phyloP scores from a whole-genome alignment of 2,113 vertebrate species.

The Zosterops lateralis region DNA sequence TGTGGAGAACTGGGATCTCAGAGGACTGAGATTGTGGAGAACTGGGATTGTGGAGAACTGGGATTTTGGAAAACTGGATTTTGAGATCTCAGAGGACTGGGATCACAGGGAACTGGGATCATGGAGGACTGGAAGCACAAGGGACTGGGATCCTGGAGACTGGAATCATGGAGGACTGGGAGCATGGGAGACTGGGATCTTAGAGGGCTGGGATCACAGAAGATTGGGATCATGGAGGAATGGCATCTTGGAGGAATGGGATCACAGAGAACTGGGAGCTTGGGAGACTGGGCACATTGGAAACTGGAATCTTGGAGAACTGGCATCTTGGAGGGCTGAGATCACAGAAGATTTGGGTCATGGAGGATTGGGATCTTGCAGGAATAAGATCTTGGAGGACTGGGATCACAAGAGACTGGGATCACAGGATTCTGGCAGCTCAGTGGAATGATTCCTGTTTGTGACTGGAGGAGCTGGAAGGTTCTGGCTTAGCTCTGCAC shows the following conservation, averaged over 20 bases:
- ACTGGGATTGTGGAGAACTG: neutral
- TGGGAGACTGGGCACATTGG: too few species aligned
- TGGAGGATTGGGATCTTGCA: neutral
- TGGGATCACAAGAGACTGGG: neutral
- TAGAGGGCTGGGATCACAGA: neutral
- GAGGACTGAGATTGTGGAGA: accelerated
- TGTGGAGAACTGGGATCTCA: too few species aligned
- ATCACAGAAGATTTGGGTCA: accelerated
- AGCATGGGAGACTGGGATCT: accelerated
- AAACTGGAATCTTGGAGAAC: too few species aligned
- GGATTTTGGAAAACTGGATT: neutral
- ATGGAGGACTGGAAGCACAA: accelerated
- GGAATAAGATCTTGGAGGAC: neutral
- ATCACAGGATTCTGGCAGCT: accelerated
- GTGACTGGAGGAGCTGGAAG: neutral
- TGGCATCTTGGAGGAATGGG: too few species aligned
- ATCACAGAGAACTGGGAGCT: too few species aligned
- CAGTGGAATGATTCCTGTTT: accelerated
- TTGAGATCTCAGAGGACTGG: too few species aligned
- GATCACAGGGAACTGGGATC: neutral
- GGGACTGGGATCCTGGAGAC: neutral
- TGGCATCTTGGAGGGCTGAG: neutral
- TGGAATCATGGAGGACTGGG: too few species aligned
- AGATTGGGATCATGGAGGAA: neutral
- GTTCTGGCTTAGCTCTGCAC: neutral